Base-by-base conservation (phyloP, 1,140 invertebrate genomes). In the Dreissena rostriformis region DNA sequence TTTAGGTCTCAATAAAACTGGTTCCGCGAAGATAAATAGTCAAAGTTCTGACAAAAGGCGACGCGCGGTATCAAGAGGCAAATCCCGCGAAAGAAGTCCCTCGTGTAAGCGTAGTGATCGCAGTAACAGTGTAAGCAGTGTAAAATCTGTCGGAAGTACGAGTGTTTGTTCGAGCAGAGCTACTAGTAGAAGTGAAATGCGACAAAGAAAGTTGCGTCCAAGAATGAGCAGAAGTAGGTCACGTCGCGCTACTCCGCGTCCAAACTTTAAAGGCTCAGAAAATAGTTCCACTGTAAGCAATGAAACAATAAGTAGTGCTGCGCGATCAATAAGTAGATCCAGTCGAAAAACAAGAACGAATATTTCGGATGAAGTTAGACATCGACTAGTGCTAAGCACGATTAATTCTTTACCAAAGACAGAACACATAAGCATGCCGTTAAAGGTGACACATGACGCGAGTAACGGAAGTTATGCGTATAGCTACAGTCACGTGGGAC, bases 141-240 rank as follows among this genome's bases (percentile, higher is more conserved):
- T 28, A n/a, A 39, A 8, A 11, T 82, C 79, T 0, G 22, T 66
- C 11, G 71, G 71, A 63, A 82, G 29, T 28, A 8, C 29, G 11
- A 72, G 70, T 70, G 29, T 39, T 19, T 63, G 70, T 82, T 73
- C 57, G 5, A 39, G 11, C 14, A 71, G 51, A 61, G 28, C 22
- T 51, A 70, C 24, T 17, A 1, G 17, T 19, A 29, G 51, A 19
- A 10, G n/a, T 0, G 19, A 39, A 8, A n/a, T 28, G 57, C 24
- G 19, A 26, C 22, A 77, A 74, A 15, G 10, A 26, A 57, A 80
- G 17, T 11, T 22, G 17, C 53, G 39, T 4, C 10, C 55, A n/a
- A 39, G 79, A 17, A 73, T 73, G 28, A 82, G 70, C 39, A 28
- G 79, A 74, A 73, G 70, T 24, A 51, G 71, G 51, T 65, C 79